A percentile compares a stretch with the other conserved stretches of the same genome.
Evolutionary conservation across 2,888 invertebrate species (phyloP).

Genomic region (Smittia sp.): DNA sequence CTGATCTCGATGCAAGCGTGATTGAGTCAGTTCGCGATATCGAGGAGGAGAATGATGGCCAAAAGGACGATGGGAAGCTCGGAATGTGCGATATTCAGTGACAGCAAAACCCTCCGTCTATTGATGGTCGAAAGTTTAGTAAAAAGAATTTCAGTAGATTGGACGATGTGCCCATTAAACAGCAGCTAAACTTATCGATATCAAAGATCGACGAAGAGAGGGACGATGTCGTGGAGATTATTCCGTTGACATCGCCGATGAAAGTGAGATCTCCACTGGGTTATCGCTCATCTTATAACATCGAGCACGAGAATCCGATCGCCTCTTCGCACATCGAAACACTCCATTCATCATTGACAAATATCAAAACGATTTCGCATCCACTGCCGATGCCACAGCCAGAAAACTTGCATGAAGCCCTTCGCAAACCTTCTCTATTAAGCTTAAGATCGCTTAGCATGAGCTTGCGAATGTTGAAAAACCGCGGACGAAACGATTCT

Average conservation of each 20-base stretch:
- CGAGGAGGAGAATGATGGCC: slow-evolving; percentile 60
- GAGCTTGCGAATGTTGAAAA: slow-evolving; percentile 30
- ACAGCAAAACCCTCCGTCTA: slow-evolving; percentile 50
- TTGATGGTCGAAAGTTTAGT: slow-evolving; percentile 23
- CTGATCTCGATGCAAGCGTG: not conserved
- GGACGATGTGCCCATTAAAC: not conserved
- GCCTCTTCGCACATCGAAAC: not conserved
- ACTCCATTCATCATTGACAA: slow-evolving; percentile 9
- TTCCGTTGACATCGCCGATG: slow-evolving; percentile 24
- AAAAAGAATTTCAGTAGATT: slow-evolving; percentile 26
- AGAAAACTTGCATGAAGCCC: not conserved
- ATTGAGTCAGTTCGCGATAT: slow-evolving; percentile 54
- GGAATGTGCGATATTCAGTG: slow-evolving; percentile 75
- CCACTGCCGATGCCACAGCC: not conserved
- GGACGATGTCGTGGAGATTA: slow-evolving; percentile 21
- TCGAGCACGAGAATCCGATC: not conserved
- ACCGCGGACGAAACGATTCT: not conserved
- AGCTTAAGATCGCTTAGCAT: slow-evolving; percentile 34
- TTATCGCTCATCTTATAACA: slow-evolving; percentile 18
- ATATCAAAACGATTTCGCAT: slow-evolving; percentile 5
- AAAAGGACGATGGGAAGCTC: slow-evolving; percentile 65
- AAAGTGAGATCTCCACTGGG: slow-evolving; percentile 27
- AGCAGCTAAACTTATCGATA: slow-evolving; percentile 24
- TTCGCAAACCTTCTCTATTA: slow-evolving; percentile 23
- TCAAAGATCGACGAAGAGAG: slow-evolving; percentile 36